Evolutionary conservation across 1,140 invertebrate genomes (phyloP).

Genomic region (Drosophila takahashii): DNA sequence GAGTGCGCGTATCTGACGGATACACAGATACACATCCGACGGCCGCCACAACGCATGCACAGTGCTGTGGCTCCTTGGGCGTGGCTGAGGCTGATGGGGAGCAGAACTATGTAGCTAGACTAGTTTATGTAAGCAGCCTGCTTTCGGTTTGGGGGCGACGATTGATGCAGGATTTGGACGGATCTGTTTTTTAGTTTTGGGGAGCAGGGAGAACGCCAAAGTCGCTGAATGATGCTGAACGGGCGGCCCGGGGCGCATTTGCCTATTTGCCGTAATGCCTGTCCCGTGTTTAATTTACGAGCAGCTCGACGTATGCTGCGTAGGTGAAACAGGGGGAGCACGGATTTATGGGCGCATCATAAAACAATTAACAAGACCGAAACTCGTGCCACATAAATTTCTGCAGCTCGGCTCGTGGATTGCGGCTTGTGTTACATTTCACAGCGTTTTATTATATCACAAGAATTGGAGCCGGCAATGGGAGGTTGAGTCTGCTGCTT

Average conservation of each 20-base stretch:
- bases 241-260: constrained; percentile 52
- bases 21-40: constrained; percentile 49
- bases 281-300: constrained; percentile 73
- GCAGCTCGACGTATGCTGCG: constrained; percentile 61
- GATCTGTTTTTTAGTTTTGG: constrained; percentile 53
- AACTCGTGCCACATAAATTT: constrained; percentile 82
- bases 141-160: constrained; percentile 30
- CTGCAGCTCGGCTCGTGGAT: constrained; percentile 46
- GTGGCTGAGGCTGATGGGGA: constrained; percentile 47
- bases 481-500: constrained; percentile 30
- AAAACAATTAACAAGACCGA: constrained; percentile 81
- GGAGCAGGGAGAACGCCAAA: constrained; percentile 20
- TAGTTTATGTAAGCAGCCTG: constrained; percentile 48
- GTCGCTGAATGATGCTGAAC: constrained; percentile 54
- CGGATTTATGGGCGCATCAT: constrained; percentile 80
- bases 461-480: constrained; percentile 7
- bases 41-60: constrained; percentile 62
- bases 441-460: constrained; percentile 70
- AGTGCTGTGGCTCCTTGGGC: constrained; percentile 50
- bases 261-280: constrained; percentile 70
- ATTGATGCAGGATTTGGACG: constrained; percentile 66
- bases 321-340: constrained; percentile 41
- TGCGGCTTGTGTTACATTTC: constrained; percentile 74
- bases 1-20: constrained; percentile 56
- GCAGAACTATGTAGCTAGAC: neutral